Evolutionary conservation across 2,888 invertebrate species (phyloP).

Genomic region (Hemaris fuciformis): DNA sequence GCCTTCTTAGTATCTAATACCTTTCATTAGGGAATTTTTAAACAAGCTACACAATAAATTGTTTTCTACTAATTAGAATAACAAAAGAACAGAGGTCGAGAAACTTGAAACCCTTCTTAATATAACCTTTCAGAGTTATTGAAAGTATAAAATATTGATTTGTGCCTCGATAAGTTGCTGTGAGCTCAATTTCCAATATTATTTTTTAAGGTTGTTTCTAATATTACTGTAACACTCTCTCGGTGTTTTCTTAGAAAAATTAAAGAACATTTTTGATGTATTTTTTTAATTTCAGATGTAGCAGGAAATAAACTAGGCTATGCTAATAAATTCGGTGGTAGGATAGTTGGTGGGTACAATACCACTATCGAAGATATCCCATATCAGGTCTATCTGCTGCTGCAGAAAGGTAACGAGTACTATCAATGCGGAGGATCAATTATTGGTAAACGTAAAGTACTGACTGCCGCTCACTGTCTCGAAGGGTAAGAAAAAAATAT

Average conservation of each 20-base stretch:
- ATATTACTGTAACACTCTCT: too few species aligned
- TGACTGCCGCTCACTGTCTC: conserved; percentile 77
- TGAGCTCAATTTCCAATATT: too few species aligned
- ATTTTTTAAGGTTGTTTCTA: too few species aligned
- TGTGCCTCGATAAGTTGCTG: too few species aligned
- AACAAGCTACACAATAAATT: conserved; percentile 16
- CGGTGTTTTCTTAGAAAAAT: too few species aligned
- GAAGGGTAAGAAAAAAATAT: conserved; percentile 43
- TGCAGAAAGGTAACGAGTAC: conserved; percentile 41
- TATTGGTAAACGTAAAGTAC: conserved; percentile 48
- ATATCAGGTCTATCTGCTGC: conserved; percentile 63
- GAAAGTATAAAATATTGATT: too few species aligned
- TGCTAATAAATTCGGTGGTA: conserved; percentile 31
- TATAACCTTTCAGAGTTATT: not conserved
- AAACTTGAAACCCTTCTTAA: not conserved
- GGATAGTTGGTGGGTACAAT: conserved; percentile 68
- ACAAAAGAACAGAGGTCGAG: conserved; percentile 2
- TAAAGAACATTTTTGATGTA: not conserved
- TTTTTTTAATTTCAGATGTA: conserved; percentile 41
- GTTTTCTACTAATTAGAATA: conserved; percentile 6
- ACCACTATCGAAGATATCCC: conserved; percentile 59
- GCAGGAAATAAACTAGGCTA: conserved; percentile 38
- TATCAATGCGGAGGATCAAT: conserved; percentile 75
- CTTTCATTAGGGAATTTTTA: not conserved
- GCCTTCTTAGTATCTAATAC: conserved; percentile 15